Conservation (phyloP, 2,888 invertebrate genomes). For the Busseola fusca region DNA sequence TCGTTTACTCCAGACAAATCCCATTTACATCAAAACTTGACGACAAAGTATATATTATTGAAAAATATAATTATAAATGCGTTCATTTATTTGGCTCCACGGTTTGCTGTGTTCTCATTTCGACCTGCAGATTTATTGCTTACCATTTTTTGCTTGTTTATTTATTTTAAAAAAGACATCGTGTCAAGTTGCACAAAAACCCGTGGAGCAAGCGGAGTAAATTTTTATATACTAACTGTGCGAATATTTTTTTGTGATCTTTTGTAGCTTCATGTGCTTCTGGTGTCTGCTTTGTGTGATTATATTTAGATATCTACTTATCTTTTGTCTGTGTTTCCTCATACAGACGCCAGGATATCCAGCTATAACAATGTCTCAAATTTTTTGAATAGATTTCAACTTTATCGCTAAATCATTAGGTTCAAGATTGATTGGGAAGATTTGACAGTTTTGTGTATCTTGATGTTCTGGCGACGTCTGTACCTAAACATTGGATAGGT, state of each 20-base stretch:
- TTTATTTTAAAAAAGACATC: slow-evolving; percentile 78
- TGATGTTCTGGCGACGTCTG: too few relatives aligned
- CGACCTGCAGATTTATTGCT: slow-evolving; percentile 79
- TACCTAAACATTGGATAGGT: not conserved
- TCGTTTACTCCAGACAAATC: not conserved
- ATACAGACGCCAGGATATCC: too few relatives aligned
- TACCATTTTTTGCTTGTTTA: slow-evolving; percentile 75
- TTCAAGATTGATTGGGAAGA: too few relatives aligned
- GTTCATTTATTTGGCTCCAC: slow-evolving; percentile 54
- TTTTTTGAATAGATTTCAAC: too few relatives aligned
- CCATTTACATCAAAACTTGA: not conserved
- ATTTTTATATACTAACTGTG: slow-evolving; percentile 48
- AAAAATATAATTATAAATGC: not conserved
- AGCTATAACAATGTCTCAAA: too few relatives aligned
- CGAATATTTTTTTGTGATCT: slow-evolving; percentile 43
- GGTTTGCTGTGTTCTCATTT: slow-evolving; percentile 61
- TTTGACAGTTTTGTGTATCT: too few relatives aligned
- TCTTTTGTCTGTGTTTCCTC: too few relatives aligned
- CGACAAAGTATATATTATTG: not conserved
- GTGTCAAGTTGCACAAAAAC: slow-evolving; percentile 80
- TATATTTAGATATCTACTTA: slow-evolving; percentile 1
- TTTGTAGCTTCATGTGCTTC: slow-evolving; percentile 15
- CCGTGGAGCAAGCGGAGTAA: slow-evolving; percentile 45
- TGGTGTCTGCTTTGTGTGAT: not conserved
- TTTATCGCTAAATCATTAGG: too few relatives aligned